Evolutionary conservation across 2,888 invertebrate species (phyloP), one percentile per base, ranked within the genome.

Genomic region (Drepana falcataria): DNA sequence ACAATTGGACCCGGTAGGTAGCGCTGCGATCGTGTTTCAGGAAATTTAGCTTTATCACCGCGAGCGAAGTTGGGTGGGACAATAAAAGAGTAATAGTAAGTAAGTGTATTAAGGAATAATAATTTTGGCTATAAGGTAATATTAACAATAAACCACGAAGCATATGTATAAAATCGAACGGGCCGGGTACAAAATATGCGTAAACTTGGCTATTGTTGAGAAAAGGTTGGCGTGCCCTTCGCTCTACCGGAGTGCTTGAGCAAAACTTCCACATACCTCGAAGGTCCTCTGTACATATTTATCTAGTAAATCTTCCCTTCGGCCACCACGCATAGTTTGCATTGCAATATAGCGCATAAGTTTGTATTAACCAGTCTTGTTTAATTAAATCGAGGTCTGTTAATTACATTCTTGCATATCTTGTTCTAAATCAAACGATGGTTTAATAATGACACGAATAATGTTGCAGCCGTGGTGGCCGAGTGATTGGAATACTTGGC

Each of bases 281-380:
- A 57, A 59, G 59, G 57, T 66, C 57, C 66, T 68, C 55, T 54
- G 65, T 65, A 67, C 62, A 71, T 77, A 75, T 81, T 77, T 81
- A 72, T 77, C 73, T 65, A 73, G 73, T 74, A 55, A 57, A 57
- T 63, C 61, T 56, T 55, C 55, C 56, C 53, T 63, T 58, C 60
- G 56, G 70, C 70, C 76, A 66, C 63, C 63, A 59, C 63, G 64
- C 76, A 78, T 80, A 80, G 74, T 77, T 81, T 59, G 61, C 72
- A 63, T 73, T 61, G 60, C 66, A 64, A 65, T 68, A 59, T 65
- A 57, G 58, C 61, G 63, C 69, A 72, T 71, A 65, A 73, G 71
- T 69, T 69, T 63, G 68, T 68, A 69, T 68, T 71, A 73, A 71
- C 71, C 69, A 61, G 64, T 63, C 66, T 68, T 64, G 64, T 71